These are phyloP conservation scores for Drosophila ananassae DNA, from an alignment of 1,140 invertebrate species.

Conservation along the genomic window DNA sequence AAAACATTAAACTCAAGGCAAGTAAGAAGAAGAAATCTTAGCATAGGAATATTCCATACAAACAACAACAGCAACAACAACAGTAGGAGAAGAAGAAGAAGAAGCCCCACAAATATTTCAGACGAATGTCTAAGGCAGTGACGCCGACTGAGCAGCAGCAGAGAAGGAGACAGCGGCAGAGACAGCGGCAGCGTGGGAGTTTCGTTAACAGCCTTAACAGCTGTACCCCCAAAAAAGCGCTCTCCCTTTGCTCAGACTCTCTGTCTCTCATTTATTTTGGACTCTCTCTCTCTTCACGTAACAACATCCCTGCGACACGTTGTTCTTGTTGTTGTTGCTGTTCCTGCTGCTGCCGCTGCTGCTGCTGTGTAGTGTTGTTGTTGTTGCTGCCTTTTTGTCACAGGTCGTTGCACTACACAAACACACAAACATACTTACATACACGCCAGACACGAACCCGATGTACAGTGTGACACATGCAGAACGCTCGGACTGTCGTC, in stretches of 20 bases:
- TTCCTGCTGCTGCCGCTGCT: slow-evolving; percentile 46
- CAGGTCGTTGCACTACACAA: slow-evolving; percentile 74
- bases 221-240: slow-evolving; percentile 59
- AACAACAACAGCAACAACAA: slow-evolving; percentile 26
- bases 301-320: slow-evolving; percentile 78
- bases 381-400: slow-evolving; percentile 75
- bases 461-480: slow-evolving; percentile 73
- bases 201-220: slow-evolving; percentile 80
- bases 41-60: slow-evolving; percentile 31
- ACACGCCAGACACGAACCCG: slow-evolving; percentile 18
- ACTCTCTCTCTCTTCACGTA: slow-evolving; percentile 54
- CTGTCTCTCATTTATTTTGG: slow-evolving; percentile 18
- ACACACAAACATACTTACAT: slow-evolving; percentile 36
- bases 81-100: slow-evolving; percentile 10
- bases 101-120: slow-evolving; percentile 62
- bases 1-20: slow-evolving; percentile 57
- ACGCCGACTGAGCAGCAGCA: slow-evolving; percentile 37
- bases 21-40: slow-evolving; percentile 41
- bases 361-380: slow-evolving; percentile 24
- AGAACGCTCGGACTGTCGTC: slow-evolving; percentile 58
- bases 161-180: slow-evolving; percentile 11
- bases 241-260: slow-evolving; percentile 31
- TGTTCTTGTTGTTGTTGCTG: slow-evolving; percentile 51
- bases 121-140: slow-evolving; percentile 14
- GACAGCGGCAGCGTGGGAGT: slow-evolving; percentile 68